A percentile compares a stretch with the other conserved stretches of the same genome.
These are phyloP conservation scores for Corapipo altera DNA, from an alignment of 2,113 vertebrate species.

Conservation along the genomic window DNA sequence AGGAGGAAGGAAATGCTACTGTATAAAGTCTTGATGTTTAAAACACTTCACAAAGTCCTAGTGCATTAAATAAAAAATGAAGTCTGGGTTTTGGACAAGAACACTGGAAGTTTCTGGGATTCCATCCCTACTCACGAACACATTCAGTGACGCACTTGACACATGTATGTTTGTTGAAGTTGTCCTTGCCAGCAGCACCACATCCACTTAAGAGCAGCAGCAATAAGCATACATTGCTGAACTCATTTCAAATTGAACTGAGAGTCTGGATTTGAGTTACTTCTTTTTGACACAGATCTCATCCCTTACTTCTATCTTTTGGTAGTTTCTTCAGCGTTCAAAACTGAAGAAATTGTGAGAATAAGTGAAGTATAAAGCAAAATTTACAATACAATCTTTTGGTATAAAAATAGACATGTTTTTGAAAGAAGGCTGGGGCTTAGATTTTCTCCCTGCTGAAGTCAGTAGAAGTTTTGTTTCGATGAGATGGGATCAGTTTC, in stretches of 20 bases:
- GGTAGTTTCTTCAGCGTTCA: not conserved
- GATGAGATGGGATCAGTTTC: constrained; percentile 14
- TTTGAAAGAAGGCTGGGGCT: not conserved
- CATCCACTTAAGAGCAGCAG: not conserved
- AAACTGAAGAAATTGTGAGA: not conserved
- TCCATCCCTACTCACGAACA: not conserved
- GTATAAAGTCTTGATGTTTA: not conserved
- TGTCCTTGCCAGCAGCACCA: not conserved
- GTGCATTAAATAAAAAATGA: not conserved
- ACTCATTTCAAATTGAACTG: not conserved
- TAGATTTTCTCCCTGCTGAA: not conserved
- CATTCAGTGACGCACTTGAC: not conserved
- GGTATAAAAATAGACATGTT: not conserved
- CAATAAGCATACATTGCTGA: not conserved
- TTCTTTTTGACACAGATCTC: not conserved
- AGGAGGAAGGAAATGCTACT: not conserved
- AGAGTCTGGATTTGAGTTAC: not conserved
- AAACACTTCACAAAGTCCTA: not conserved
- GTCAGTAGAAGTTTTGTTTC: constrained; percentile 30
- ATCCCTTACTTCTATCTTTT: not conserved
- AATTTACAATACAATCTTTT: not conserved
- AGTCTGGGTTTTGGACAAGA: not conserved
- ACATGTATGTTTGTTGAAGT: not conserved
- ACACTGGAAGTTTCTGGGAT: not conserved
- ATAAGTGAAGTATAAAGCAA: not conserved